A percentile compares a stretch with the other conserved stretches of the same genome.
Evolutionary conservation across 2,113 vertebrate genomes (phyloP).

Genomic region (Gallinago paraguaiae): DNA sequence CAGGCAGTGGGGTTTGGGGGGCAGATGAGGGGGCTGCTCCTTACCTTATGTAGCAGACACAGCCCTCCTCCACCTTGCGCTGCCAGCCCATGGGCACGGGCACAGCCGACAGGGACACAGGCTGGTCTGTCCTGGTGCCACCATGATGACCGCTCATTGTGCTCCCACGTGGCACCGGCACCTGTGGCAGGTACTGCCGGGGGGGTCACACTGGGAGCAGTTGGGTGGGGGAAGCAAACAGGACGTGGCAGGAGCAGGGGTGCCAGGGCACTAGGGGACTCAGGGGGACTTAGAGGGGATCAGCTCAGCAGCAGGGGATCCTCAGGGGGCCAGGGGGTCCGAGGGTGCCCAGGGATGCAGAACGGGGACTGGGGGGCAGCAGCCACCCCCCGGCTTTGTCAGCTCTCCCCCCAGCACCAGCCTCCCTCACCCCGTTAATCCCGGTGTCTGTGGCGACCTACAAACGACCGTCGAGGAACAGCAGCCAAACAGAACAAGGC

Average conservation of each 20-base stretch:
- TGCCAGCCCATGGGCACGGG: slow-evolving; percentile 86
- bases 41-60: slow-evolving; percentile 88
- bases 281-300: not conserved
- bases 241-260: not conserved
- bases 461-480: not conserved
- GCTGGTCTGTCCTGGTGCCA: slow-evolving; percentile 85
- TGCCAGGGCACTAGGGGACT: not conserved
- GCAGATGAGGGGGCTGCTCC: not conserved
- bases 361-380: too few relatives aligned
- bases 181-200: not conserved
- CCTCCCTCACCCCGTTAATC: not conserved
- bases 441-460: not conserved
- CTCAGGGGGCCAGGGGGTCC: not conserved
- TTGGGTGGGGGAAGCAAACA: not conserved
- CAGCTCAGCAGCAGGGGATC: not conserved
- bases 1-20: too few relatives aligned
- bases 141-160: slow-evolving; percentile 90
- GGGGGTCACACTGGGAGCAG: not conserved
- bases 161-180: slow-evolving; percentile 65
- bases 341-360: not conserved
- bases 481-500: not conserved
- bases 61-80: slow-evolving; percentile 82
- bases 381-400: too few relatives aligned
- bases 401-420: too few relatives aligned
- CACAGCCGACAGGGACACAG: slow-evolving; percentile 77